phyloP scores from a whole-genome alignment of 2,113 vertebrate species.

The Nerophis lumbriciformis region DNA sequence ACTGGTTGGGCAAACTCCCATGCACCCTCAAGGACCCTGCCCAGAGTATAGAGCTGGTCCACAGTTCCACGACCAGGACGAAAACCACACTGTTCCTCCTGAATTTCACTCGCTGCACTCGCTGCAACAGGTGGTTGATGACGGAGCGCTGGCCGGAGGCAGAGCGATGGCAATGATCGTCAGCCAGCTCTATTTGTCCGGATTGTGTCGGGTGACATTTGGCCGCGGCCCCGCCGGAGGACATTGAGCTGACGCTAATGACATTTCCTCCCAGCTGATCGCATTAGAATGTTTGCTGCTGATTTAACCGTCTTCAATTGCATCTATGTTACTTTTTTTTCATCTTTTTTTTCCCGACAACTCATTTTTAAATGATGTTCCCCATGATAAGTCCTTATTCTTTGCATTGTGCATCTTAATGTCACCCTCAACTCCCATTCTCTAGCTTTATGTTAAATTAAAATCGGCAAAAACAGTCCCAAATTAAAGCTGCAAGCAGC shows the following conservation, averaged over 20 bases:
- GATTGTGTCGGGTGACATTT: slow-evolving; percentile 49
- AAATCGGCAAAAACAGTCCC: slow-evolving; percentile 20
- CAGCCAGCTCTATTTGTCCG: slow-evolving; percentile 57
- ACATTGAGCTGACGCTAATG: slow-evolving; percentile 53
- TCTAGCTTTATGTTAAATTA: slow-evolving; percentile 19
- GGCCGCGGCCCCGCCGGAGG: slow-evolving; percentile 37
- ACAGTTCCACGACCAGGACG: no score
- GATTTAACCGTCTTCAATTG: slow-evolving; percentile 19
- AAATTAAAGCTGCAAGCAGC: no score
- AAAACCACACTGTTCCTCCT: no score
- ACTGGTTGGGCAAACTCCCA: no score
- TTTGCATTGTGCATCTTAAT: slow-evolving; percentile 5
- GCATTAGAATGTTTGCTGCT: slow-evolving; percentile 46
- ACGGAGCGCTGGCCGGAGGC: slow-evolving; percentile 43
- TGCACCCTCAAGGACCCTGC: no score
- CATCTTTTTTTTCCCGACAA: slow-evolving; percentile 9
- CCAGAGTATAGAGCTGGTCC: no score
- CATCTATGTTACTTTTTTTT: neutral
- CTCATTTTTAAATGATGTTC: neutral
- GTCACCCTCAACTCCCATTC: slow-evolving; percentile 20
- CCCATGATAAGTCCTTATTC: no score
- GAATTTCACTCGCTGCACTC: no score
- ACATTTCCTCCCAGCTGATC: slow-evolving; percentile 53
- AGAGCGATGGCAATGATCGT: slow-evolving; percentile 49
- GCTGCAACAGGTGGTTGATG: slow-evolving; percentile 28